Percentiles rank a stretch among this genome's conserved stretches.
Conservation (phyloP, 1,140 invertebrate species). For the Zaprionus tsacasi region DNA sequence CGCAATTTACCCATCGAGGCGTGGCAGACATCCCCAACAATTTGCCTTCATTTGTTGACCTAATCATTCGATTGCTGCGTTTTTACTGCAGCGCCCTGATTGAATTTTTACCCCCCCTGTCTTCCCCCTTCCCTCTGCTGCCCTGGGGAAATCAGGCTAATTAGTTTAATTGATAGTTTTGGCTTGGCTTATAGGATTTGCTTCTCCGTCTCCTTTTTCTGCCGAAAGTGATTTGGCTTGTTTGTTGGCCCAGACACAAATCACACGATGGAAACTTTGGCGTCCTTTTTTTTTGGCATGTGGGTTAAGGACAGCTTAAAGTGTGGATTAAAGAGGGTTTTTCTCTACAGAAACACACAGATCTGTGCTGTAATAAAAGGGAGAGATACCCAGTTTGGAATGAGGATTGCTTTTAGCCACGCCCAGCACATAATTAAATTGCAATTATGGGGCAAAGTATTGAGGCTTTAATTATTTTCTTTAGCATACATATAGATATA, state of each 20-base stretch:
- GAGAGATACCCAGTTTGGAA: too few relatives aligned
- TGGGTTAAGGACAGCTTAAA: conserved; percentile 15
- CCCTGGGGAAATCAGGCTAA: conserved; percentile 64
- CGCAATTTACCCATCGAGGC: conserved; percentile 19
- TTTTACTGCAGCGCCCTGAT: conserved; percentile 74
- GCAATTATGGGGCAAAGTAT: too few relatives aligned
- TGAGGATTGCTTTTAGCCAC: too few relatives aligned
- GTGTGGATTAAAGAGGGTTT: not conserved
- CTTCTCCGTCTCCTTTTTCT: conserved; percentile 5
- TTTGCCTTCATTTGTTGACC: conserved; percentile 80
- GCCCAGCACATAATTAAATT: too few relatives aligned
- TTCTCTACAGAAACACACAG: not conserved
- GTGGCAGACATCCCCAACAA: conserved; percentile 56
- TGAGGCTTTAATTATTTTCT: too few relatives aligned
- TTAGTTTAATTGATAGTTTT: conserved; percentile 81
- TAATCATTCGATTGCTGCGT: conserved; percentile 81
- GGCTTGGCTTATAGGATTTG: conserved; percentile 28
- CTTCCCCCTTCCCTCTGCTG: not conserved
- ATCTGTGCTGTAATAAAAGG: too few relatives aligned
- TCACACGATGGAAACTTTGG: conserved; percentile 18
- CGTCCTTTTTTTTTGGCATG: conserved; percentile 12
- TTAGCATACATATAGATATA: too few relatives aligned
- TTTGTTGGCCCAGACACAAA: conserved; percentile 14
- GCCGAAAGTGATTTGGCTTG: not conserved
- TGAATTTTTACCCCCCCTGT: conserved; percentile 59